A percentile compares a stretch with the other conserved stretches of the same genome.
Conservation (phyloP, 2,113 vertebrate genomes). For the Hyla sarda region DNA sequence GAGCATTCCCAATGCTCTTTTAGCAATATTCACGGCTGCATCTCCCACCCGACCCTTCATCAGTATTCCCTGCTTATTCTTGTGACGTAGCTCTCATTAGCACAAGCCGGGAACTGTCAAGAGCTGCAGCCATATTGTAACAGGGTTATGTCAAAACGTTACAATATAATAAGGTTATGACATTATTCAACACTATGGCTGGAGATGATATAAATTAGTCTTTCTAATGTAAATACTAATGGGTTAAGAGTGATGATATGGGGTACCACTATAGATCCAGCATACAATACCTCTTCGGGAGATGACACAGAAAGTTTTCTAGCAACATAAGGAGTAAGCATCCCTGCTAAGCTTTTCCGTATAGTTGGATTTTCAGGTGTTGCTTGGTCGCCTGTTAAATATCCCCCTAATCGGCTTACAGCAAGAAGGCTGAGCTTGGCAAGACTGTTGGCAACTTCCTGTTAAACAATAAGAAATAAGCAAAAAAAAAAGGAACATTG, state of each 20-base stretch:
- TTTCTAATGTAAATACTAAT: too few species aligned
- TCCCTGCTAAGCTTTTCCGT: conserved; percentile 90
- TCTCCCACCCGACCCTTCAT: too few species aligned
- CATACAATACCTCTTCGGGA: conserved; percentile 81
- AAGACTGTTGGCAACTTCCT: conserved; percentile 93
- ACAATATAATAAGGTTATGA: too few species aligned
- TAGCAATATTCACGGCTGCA: too few species aligned
- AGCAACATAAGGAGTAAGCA: conserved; percentile 93
- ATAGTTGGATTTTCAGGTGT: conserved; percentile 94
- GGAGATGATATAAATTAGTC: too few species aligned
- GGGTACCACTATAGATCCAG: not conserved
- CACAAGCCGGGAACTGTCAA: too few species aligned
- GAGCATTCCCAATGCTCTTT: too few species aligned
- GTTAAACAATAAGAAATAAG: conserved; percentile 56
- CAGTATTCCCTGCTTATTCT: too few species aligned
- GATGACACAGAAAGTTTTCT: conserved; percentile 82
- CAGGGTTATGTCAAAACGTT: too few species aligned
- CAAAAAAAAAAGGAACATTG: not conserved
- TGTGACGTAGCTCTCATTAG: too few species aligned
- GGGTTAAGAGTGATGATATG: not conserved
- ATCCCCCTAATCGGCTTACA: conserved; percentile 91
- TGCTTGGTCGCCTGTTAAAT: conserved; percentile 73
- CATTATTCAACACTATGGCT: too few species aligned
- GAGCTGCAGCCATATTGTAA: too few species aligned
- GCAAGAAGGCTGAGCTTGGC: conserved; percentile 91